A percentile compares a stretch with the other conserved stretches of the same genome.
Evolutionary conservation across 2,797 vertebrate genomes (phyloP).

Genomic region (Morus bassanus): DNA sequence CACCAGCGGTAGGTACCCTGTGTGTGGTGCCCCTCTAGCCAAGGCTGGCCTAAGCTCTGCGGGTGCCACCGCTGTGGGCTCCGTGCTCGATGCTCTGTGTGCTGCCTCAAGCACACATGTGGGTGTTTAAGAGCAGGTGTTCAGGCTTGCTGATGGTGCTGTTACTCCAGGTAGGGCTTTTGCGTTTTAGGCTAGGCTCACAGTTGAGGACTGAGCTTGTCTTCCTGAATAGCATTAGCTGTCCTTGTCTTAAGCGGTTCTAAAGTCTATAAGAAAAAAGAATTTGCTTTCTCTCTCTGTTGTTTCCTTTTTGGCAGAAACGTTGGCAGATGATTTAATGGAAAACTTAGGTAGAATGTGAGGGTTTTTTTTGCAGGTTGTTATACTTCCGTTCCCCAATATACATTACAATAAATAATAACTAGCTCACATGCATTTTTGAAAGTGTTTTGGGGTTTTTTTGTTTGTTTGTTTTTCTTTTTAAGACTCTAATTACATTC

Average conservation of each 20-base stretch:
- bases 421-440: neutral
- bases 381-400: neutral
- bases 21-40: neutral
- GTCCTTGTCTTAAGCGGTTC: neutral
- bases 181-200: neutral
- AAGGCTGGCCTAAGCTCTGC: neutral
- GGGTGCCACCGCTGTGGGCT: neutral
- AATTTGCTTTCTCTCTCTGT: neutral
- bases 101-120: neutral
- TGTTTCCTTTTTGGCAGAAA: neutral
- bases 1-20: accelerated
- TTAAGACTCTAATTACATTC: neutral
- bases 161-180: neutral
- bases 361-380: neutral
- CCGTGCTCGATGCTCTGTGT: accelerated
- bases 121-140: too few species aligned
- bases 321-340: neutral
- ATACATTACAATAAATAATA: neutral
- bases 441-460: neutral
- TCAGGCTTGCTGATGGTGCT: neutral
- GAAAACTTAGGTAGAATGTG: neutral
- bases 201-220: neutral
- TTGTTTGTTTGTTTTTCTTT: neutral
- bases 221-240: neutral
- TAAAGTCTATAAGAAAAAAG: neutral